Base-by-base conservation (phyloP, 2,113 vertebrate species). In the Chauna torquata region DNA sequence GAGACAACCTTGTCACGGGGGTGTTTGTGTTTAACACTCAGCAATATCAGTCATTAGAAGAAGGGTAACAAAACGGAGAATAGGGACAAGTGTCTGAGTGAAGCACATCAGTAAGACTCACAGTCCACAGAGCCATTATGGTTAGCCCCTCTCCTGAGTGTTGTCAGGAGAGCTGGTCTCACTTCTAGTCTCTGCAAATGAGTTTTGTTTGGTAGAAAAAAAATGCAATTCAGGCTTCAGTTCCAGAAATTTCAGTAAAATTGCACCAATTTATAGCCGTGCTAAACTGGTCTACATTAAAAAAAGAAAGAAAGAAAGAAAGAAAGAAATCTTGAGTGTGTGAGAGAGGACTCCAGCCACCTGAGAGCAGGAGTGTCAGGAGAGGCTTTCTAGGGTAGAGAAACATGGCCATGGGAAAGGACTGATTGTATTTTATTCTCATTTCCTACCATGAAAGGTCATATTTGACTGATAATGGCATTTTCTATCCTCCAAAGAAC, bases 391-490 rank as follows among this genome's bases (percentile, higher is more conserved):
- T 68, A 71, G 20, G 11, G 14, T 13, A 76, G 6, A 79, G 28
- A 85, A 86, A 85, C 12, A 47, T 34, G 40, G 24, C 36, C 34
- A 40, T 47, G 30, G 27, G 38, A 91, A 91, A 82, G 55, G 81
- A 20, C 4, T 76, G 9, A 36, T 24, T 65, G 16, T 47, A 10
- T 66, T 91, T 75, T 65, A 54, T 23, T 66, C 44, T 50, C 10
- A n/a, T 75, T 96, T 90, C 91, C 61, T 80, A 55, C 59, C 28
- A 66, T 91, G 38, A 94, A 86, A 93, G 59, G 42, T 94, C 36
- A 40, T 55, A 27, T 77, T 88, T 76, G 52, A 92, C 71, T 90
- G 75, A 45, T 80, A 86, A 70, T 45, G 58, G 38, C 20, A 70
- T 92, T 83, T 94, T 84, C 45, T 59, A 52, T 52, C 34, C 40